Percentiles rank a stretch among this genome's conserved stretches.
These are phyloP conservation scores for Yponomeuta sedellus DNA, from an alignment of 2,888 invertebrate genomes.

Conservation along the genomic window DNA sequence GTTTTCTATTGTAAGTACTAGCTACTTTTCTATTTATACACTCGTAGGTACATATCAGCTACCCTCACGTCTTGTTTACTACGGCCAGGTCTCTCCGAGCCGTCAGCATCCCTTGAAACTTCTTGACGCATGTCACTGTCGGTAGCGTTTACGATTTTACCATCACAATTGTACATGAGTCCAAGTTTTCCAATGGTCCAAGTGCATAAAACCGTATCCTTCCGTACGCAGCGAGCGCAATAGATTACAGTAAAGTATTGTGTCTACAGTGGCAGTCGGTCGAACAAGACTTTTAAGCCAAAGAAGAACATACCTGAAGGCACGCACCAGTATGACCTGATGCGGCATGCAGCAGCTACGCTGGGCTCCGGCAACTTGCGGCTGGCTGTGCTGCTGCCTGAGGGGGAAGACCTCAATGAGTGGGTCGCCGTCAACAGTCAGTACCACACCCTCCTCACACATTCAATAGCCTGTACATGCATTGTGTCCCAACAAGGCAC, in stretches of 20 bases:
- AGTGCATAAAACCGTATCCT: too few species aligned
- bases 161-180: too few species aligned
- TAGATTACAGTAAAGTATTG: neutral
- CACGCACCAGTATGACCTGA: constrained; percentile 98
- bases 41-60: constrained; percentile 37
- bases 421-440: constrained; percentile 99
- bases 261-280: constrained; percentile 85
- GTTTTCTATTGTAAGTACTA: constrained; percentile 80
- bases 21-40: constrained; percentile 52
- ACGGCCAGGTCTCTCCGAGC: neutral
- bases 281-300: constrained; percentile 98
- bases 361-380: constrained; percentile 97
- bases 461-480: neutral
- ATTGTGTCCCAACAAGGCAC: neutral
- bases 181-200: too few species aligned
- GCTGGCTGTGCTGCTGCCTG: constrained; percentile 96
- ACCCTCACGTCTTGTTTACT: constrained; percentile 59
- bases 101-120: too few species aligned
- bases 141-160: too few species aligned
- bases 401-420: constrained; percentile 99
- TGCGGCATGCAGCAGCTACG: constrained; percentile 99
- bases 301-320: constrained; percentile 99
- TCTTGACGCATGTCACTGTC: neutral
- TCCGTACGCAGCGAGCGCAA: neutral
- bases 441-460: constrained; percentile 43